Conservation (phyloP, 2,888 invertebrate species). For the Macrosiphum euphorbiae region DNA sequence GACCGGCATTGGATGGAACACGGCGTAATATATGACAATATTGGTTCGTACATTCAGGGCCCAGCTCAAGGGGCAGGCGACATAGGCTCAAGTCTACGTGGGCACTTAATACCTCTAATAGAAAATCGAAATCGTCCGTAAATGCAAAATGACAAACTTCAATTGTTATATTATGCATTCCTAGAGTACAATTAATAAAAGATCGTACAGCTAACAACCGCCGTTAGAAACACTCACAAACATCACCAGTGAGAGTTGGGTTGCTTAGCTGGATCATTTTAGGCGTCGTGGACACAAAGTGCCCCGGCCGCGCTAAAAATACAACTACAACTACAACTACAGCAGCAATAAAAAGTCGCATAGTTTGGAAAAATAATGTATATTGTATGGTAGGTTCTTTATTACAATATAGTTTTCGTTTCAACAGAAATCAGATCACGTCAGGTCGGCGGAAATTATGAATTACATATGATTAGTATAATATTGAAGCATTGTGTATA, state of each 20-base stretch:
- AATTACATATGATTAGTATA: not conserved
- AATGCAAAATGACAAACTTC: not conserved
- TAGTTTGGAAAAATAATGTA: not conserved
- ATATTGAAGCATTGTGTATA: not conserved
- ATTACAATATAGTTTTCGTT: not conserved
- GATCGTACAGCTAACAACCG: not conserved
- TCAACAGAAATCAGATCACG: not conserved
- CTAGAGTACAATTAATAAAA: not conserved
- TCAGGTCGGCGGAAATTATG: not conserved
- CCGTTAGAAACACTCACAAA: not conserved
- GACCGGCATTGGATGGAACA: not conserved
- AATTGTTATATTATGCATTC: not conserved
- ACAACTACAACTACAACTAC: not conserved
- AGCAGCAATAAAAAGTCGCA: not conserved
- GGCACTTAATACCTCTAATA: too few species aligned
- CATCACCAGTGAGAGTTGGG: not conserved
- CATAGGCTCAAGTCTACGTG: too few species aligned
- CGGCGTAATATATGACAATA: not conserved
- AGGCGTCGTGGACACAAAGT: not conserved
- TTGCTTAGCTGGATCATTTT: constrained; percentile 6
- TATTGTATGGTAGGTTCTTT: not conserved
- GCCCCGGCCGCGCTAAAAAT: not conserved
- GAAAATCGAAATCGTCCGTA: not conserved
- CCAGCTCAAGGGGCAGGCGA: too few species aligned
- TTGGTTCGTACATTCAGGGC: not conserved